phyloP scores from a whole-genome alignment of 2,888 invertebrate species.

The Melieria omissa region DNA sequence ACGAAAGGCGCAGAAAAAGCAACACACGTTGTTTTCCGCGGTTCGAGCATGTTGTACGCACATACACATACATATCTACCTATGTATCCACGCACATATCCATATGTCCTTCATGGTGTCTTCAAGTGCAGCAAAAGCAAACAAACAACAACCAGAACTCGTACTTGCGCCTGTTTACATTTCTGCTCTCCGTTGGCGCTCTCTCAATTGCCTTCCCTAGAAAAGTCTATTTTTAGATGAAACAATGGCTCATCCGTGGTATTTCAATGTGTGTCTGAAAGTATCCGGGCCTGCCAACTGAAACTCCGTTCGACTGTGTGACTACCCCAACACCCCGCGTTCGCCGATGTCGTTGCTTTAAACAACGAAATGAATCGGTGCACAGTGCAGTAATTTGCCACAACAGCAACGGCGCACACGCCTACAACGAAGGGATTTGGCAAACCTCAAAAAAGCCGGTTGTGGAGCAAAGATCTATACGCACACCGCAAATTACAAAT shows the following conservation, averaged over 20 bases:
- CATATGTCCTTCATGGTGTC: not conserved
- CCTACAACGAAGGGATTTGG: no score
- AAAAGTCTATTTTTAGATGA: slow-evolving; percentile 31
- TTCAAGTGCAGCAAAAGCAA: not conserved
- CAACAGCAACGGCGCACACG: no score
- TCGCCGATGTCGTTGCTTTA: not conserved
- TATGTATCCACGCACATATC: not conserved
- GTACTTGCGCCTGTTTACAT: not conserved
- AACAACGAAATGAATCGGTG: not conserved
- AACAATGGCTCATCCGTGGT: slow-evolving; percentile 25
- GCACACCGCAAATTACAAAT: no score
- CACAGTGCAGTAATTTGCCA: not conserved
- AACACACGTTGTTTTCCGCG: no score
- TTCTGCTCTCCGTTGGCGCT: not conserved
- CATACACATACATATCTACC: not conserved
- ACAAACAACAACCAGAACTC: not conserved
- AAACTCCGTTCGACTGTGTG: not conserved
- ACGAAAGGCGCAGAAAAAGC: slow-evolving; percentile 23
- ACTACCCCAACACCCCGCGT: not conserved
- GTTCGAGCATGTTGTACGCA: not conserved
- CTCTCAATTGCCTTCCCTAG: not conserved
- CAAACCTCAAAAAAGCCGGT: no score
- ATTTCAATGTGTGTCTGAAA: slow-evolving; percentile 27
- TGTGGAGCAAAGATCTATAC: no score
- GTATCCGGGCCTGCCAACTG: slow-evolving; percentile 19